Evolutionary conservation across 2,888 invertebrate species (phyloP).

Genomic region (Argyresthia albistria): DNA sequence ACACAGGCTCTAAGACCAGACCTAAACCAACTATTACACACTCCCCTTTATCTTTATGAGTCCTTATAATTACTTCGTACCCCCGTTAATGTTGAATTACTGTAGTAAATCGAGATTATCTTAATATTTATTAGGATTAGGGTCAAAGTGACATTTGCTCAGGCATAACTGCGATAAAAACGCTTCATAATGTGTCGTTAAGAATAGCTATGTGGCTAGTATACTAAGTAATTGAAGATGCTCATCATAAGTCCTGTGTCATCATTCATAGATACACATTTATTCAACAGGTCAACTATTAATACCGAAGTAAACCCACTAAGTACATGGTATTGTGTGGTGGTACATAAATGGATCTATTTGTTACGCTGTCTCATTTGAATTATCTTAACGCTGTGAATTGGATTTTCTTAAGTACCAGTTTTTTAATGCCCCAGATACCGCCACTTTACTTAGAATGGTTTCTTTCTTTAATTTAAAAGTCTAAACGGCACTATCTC

Average conservation of each 20-base stretch:
- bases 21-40: too few species aligned
- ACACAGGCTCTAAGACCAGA: too few species aligned
- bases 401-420: not conserved
- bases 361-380: not conserved
- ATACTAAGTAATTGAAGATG: not conserved
- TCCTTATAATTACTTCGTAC: not conserved
- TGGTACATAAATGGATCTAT: not conserved
- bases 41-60: too few species aligned
- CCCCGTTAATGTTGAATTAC: not conserved
- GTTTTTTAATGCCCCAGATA: not conserved
- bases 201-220: not conserved
- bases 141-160: not conserved
- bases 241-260: too few species aligned
- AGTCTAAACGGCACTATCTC: not conserved
- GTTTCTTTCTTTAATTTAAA: conserved; percentile 1
- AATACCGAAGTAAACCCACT: not conserved
- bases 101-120: conserved; percentile 1
- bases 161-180: not conserved
- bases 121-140: conserved; percentile 1
- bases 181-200: not conserved
- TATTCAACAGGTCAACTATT: too few species aligned
- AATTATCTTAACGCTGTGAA: not conserved
- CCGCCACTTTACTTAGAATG: not conserved
- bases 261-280: too few species aligned
- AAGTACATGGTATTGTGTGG: not conserved